phyloP scores from a whole-genome alignment of 2,888 invertebrate genomes.

The Thera obeliscata region DNA sequence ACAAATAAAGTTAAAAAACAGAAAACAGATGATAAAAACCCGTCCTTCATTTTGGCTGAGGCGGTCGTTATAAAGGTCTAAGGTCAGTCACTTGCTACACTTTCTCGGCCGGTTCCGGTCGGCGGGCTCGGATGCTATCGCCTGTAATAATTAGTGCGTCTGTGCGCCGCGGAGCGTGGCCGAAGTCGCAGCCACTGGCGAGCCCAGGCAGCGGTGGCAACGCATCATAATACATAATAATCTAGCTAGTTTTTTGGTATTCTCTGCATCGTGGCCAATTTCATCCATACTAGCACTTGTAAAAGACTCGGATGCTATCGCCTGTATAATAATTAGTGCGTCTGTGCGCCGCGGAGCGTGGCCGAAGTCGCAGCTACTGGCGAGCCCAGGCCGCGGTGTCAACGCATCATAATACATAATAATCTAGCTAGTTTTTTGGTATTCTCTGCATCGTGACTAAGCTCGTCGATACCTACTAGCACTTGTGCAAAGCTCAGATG shows the following conservation, averaged over 20 bases:
- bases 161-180: constrained; percentile 58
- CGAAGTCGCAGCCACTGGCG: constrained; percentile 20
- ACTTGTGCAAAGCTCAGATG: no score
- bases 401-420: constrained; percentile 6
- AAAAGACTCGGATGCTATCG: constrained; percentile 46
- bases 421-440: background rate
- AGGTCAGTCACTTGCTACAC: constrained; percentile 51
- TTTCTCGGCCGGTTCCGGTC: constrained; percentile 55
- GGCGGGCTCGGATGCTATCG: constrained; percentile 46
- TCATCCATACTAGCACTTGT: no score
- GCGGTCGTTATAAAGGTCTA: constrained; percentile 20
- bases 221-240: constrained; percentile 3
- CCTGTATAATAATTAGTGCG: constrained; percentile 62
- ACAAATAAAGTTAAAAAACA: background rate
- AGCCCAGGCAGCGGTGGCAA: background rate
- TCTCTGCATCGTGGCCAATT: no score
- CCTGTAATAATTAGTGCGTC: constrained; percentile 63
- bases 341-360: constrained; percentile 60
- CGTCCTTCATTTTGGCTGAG: background rate
- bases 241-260: background rate
- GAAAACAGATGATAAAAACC: background rate
- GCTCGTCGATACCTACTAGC: no score
- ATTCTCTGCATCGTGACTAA: no score
- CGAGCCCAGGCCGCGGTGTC: background rate
- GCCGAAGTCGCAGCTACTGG: constrained; percentile 32